Base-by-base conservation (phyloP, 2,113 vertebrate species). In the Oenanthe melanoleuca region DNA sequence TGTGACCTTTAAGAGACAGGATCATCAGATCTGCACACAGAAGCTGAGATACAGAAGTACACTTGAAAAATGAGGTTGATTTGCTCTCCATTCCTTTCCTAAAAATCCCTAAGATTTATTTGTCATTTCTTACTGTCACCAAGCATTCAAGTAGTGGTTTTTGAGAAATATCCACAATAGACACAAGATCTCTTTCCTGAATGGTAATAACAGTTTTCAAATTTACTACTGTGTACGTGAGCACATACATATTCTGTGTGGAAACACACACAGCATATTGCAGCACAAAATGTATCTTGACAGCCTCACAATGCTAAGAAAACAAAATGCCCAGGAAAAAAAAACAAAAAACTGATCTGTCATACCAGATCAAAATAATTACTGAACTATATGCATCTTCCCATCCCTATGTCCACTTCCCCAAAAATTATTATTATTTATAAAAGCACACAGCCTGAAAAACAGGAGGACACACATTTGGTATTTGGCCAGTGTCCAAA, bases 1-100 rank as follows among this genome's bases (percentile, higher is more conserved):
- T 25, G 17, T 49, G 61, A 91, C 93, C 89, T 95, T 57, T 96
- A 60, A 55, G 37, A 95, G 65, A 84, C 52, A 72, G 40, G 87
- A 71, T 71, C 84, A 95, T 84, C 84, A 93, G 90, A 91, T 69
- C 57, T 53, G 53, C 73, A 60, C 65, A 29, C 12, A 67, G 56
- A 81, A 85, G 40, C 24, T 18, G 31, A 84, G 53, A 93, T 67
- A 55, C 40, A 65, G 33, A 72, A 55, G 20, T 19, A 67, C 44
- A 57, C 61, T 72, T 87, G 57, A 94, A 92, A 89, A 94, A 82
- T 56, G 14, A 67, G 81, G 42, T 38, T 66, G 42, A 78, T 93
- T 82, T 79, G 28, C 13, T 93, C 70, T 79, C 40, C 21, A 6
- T 67, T 71, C 34, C 44, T 52, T 81, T 87, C 44, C 52, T 71